phyloP scores from a whole-genome alignment of 2,888 invertebrate genomes.

The Onthophagus sagittarius region DNA sequence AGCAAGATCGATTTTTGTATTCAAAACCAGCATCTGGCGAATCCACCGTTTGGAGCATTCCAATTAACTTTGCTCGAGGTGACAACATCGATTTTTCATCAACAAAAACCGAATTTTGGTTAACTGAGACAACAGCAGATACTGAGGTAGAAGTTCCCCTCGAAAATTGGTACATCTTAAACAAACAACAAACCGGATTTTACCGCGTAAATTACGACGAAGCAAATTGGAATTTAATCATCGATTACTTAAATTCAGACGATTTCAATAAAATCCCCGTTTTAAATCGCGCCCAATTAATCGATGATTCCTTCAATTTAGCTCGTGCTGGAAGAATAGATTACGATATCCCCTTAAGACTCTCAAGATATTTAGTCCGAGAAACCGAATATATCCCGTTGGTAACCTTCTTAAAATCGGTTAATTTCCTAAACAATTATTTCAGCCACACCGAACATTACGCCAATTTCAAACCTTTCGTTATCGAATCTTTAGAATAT shows the following conservation, averaged over 20 bases:
- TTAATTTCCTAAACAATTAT: conserved; percentile 24
- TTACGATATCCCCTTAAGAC: conserved; percentile 53
- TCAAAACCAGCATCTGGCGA: conserved; percentile 26
- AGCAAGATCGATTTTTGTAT: conserved; percentile 13
- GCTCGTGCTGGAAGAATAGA: conserved; percentile 58
- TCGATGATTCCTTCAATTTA: conserved; percentile 51
- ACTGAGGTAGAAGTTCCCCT: conserved; percentile 2
- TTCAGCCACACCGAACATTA: neutral
- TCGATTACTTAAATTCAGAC: conserved; percentile 40
- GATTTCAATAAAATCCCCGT: conserved; percentile 53
- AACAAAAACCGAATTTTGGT: conserved; percentile 52
- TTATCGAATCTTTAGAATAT: conserved; percentile 12
- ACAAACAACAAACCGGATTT: conserved; percentile 56
- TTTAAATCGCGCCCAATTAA: conserved; percentile 53
- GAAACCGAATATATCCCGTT: conserved; percentile 64
- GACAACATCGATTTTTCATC: conserved; percentile 44
- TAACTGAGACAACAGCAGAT: too few relatives aligned
- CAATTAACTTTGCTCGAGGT: conserved; percentile 36
- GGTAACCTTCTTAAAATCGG: conserved; percentile 40
- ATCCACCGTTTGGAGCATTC: conserved; percentile 46
- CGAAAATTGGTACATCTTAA: conserved; percentile 54
- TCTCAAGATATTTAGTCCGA: conserved; percentile 56
- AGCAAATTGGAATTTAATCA: conserved; percentile 48
- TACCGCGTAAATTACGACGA: conserved; percentile 47
- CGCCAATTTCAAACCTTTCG: conserved; percentile 11